A percentile compares a stretch with the other conserved stretches of the same genome.
Conservation (phyloP, 2,888 invertebrate species). For the Ennomos erosarius region DNA sequence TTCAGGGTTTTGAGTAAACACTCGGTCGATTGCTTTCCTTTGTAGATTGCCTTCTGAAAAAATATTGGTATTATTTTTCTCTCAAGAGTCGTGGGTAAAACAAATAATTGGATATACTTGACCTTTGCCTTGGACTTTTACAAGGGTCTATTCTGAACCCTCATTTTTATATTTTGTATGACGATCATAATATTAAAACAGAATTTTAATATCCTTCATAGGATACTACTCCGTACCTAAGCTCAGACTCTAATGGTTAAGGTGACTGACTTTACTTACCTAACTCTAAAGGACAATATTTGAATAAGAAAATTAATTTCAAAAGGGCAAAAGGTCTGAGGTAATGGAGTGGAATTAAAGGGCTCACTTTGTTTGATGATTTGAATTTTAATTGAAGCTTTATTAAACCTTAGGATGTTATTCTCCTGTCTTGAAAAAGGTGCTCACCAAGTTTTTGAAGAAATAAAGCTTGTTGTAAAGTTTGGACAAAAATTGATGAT, state of each 20-base stretch:
- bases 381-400: slow-evolving; percentile 12
- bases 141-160: slow-evolving; percentile 8
- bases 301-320: slow-evolving; percentile 30
- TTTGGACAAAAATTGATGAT: no score
- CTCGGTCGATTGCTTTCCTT: slow-evolving; percentile 15
- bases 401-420: background rate
- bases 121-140: background rate
- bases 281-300: slow-evolving; percentile 22
- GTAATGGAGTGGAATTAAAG: slow-evolving; percentile 31
- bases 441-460: no score
- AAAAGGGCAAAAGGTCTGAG: slow-evolving; percentile 21
- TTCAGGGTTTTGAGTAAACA: slow-evolving; percentile 20
- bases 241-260: background rate
- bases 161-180: background rate
- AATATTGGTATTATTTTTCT: slow-evolving; percentile 12
- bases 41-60: slow-evolving; percentile 10
- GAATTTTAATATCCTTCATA: no score
- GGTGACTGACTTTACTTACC: slow-evolving; percentile 1
- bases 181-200: no score
- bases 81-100: background rate
- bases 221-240: slow-evolving; percentile 2
- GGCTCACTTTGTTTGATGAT: slow-evolving; percentile 20
- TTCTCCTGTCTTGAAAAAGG: no score
- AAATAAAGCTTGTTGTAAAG: background rate
- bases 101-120: background rate